phyloP scores from a whole-genome alignment of 92 coral and sea anemone species.

The Phenganax stokvisi region DNA sequence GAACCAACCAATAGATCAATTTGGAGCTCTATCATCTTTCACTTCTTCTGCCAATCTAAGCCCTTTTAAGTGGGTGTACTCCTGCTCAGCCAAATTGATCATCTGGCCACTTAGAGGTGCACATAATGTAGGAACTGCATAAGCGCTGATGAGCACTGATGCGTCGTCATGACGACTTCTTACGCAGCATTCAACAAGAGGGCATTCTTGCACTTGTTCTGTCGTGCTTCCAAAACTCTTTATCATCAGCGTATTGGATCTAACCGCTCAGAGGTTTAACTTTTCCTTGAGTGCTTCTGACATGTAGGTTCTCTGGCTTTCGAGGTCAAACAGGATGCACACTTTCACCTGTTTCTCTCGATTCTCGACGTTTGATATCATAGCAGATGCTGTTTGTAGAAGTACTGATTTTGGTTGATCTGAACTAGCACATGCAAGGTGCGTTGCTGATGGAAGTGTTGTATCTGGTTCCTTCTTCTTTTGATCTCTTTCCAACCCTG shows the following conservation, averaged over 20 bases:
- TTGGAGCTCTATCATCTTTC: background rate
- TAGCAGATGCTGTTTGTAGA: background rate
- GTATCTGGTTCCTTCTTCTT: background rate
- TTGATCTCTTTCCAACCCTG: background rate
- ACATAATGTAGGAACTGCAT: conserved; percentile 1
- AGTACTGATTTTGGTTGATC: background rate
- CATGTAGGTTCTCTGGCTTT: background rate
- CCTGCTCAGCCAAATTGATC: background rate
- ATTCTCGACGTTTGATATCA: background rate
- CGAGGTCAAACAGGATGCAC: conserved; percentile 3
- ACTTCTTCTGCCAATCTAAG: conserved; percentile 11
- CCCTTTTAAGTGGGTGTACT: conserved; percentile 1
- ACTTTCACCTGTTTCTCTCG: background rate
- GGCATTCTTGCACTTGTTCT: conserved; percentile 10
- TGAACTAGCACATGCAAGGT: background rate
- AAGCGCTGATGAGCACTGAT: background rate
- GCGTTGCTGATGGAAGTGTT: background rate
- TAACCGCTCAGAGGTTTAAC: background rate
- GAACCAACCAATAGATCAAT: conserved; percentile 9
- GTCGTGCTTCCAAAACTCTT: conserved; percentile 21
- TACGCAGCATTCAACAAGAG: background rate
- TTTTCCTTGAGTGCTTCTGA: background rate
- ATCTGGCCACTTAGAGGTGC: conserved; percentile 4
- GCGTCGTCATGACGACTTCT: background rate
- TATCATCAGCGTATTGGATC: conserved; percentile 6